Evolutionary conservation across 2,113 vertebrate genomes (phyloP).

Genomic region (Synodontis membranacea): DNA sequence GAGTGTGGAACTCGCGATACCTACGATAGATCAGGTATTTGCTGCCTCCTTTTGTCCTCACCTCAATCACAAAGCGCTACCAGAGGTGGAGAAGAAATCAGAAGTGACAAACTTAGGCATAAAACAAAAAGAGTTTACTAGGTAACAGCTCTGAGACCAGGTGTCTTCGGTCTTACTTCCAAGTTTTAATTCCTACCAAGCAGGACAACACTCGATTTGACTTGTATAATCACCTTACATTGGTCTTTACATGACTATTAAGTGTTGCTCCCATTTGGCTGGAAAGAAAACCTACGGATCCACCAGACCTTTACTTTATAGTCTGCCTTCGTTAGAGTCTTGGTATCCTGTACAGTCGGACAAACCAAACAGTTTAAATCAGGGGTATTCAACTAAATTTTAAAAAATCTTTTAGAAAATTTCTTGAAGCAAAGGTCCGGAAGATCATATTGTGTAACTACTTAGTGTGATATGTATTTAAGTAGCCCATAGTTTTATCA

Average conservation of each 20-base stretch:
- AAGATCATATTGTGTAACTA: too few relatives aligned
- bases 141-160: neutral
- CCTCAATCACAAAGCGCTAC: constrained; percentile 91
- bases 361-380: too few relatives aligned
- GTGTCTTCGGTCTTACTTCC: neutral
- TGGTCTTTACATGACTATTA: neutral
- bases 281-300: too few relatives aligned
- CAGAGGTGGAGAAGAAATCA: neutral
- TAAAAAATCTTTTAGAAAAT: too few relatives aligned
- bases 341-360: too few relatives aligned
- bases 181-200: neutral
- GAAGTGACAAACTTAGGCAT: neutral
- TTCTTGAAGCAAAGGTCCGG: too few relatives aligned
- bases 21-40: constrained; percentile 94
- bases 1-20: constrained; percentile 83
- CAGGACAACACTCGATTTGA: neutral
- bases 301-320: too few relatives aligned
- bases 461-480: too few relatives aligned
- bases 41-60: constrained; percentile 87
- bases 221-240: neutral
- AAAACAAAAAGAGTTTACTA: neutral
- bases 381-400: too few relatives aligned
- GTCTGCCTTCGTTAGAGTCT: too few relatives aligned
- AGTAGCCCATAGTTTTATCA: too few relatives aligned
- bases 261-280: too few relatives aligned